Evolutionary conservation across 2,113 vertebrate species (phyloP), one percentile per base, ranked within the genome.

Genomic region (Ranitomeya variabilis): DNA sequence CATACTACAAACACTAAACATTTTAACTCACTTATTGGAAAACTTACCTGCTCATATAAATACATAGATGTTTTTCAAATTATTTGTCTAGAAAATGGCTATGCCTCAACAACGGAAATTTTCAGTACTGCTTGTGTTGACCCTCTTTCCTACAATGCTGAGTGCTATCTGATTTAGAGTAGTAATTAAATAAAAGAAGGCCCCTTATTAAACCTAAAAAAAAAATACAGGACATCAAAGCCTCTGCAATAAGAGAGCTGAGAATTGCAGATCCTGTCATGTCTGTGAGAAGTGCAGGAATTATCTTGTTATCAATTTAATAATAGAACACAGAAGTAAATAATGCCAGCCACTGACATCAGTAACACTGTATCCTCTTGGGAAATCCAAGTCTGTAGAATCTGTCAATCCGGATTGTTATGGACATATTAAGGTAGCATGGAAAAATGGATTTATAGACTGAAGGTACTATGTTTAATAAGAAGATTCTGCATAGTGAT

Each of bases 231-330:
- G 93, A 95, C 91, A 94, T 92, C 89, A 94, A 94, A 94, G 92
- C 92, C 92, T 91, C 89, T 91, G 92, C 93, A 94, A 92, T 94
- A 93, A 93, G 93, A 92, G 92, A 93, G 93, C 94, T 95, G 95
- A 95, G 93, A 93, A 94, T 92, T 94, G 92, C 92, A 93, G 94
- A 95, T 93, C 93, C 93, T 93, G 94, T 94, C 92, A 93, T 94
- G 95, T 95, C 94, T 95, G 93, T 84, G 90, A 93, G 94, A 94
- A 95, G 94, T 94, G 93, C 91, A 94, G 94, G 94, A 95, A 96
- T 93, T 94, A 97, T 96, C 96, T 97, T 95, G 95, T 98, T 97
- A 97, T 96, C 96, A 95, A 95, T 96, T 96, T 96, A 95, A 96
- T 96, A 96, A 96, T 93, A 92, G 95, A 95, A 92, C 95, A 93